These are phyloP conservation scores for Heteromurus nitidus DNA, from an alignment of 2,888 invertebrate species.

Conservation along the genomic window DNA sequence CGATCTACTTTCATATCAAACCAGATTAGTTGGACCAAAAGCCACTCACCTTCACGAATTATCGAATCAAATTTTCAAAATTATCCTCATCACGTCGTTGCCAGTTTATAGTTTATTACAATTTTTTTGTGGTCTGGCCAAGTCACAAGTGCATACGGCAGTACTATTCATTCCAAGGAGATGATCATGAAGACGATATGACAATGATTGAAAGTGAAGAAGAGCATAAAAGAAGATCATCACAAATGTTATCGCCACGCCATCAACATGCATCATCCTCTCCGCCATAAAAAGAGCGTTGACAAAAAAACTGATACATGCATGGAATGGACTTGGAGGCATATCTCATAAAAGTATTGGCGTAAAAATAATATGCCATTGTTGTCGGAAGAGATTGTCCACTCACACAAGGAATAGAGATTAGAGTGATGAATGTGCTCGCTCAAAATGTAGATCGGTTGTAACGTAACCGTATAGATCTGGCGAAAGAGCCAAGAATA, in stretches of 20 bases:
- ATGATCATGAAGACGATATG: constrained; percentile 17
- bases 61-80: constrained; percentile 43
- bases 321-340: background rate
- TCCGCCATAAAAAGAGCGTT: background rate
- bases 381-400: constrained; percentile 48
- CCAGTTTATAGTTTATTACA: background rate
- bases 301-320: background rate
- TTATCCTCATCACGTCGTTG: constrained; percentile 26
- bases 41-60: constrained; percentile 54
- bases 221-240: constrained; percentile 29
- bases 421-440: background rate
- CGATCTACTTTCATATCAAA: constrained; percentile 59
- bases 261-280: background rate
- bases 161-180: too few species aligned
- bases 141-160: too few species aligned
- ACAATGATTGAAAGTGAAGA: constrained; percentile 51
- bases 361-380: constrained; percentile 42
- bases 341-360: background rate
- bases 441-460: too few species aligned
- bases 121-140: background rate
- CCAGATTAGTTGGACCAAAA: constrained; percentile 46
- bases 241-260: constrained; percentile 9
- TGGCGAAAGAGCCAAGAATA: background rate
- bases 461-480: too few species aligned
- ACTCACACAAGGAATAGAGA: background rate